Percentiles rank a stretch among this genome's conserved stretches.
These are phyloP conservation scores for Brachionus plicatilis DNA, from an alignment of 1,140 invertebrate species.

Conservation along the genomic window DNA sequence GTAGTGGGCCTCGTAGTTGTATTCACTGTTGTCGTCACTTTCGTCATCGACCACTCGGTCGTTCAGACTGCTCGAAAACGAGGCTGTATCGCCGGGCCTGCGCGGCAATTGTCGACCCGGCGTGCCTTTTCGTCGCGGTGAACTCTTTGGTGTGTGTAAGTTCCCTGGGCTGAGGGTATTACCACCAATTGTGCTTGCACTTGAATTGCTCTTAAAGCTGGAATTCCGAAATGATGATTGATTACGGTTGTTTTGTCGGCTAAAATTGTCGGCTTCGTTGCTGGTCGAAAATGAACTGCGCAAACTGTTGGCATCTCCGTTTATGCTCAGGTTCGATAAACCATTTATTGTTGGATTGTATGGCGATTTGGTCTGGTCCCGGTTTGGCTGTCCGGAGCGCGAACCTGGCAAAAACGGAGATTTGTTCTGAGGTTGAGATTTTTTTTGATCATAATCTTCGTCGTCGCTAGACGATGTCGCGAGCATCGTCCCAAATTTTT, in stretches of 20 bases:
- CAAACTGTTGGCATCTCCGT: not conserved
- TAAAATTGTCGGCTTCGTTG: not conserved
- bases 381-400: not conserved
- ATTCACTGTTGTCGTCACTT: conserved; percentile 5
- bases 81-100: not conserved
- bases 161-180: not conserved
- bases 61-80: conserved; percentile 8
- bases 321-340: not conserved
- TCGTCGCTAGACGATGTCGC: conserved; percentile 37
- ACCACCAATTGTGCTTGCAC: conserved; percentile 9
- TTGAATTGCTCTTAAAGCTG: conserved; percentile 1
- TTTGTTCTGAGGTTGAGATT: not conserved
- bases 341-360: conserved; percentile 6
- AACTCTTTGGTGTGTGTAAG: not conserved
- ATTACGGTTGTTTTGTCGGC: not conserved
- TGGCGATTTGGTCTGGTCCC: not conserved
- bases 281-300: not conserved
- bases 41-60: not conserved
- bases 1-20: not conserved
- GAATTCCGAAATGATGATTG: not conserved
- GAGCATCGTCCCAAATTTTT: conserved; percentile 8
- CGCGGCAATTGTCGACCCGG: not conserved
- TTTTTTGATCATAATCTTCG: conserved; percentile 17
- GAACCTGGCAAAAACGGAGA: not conserved
- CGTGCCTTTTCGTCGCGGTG: not conserved